Conservation (phyloP, 2,888 invertebrate species). For the Aquatica leii region DNA sequence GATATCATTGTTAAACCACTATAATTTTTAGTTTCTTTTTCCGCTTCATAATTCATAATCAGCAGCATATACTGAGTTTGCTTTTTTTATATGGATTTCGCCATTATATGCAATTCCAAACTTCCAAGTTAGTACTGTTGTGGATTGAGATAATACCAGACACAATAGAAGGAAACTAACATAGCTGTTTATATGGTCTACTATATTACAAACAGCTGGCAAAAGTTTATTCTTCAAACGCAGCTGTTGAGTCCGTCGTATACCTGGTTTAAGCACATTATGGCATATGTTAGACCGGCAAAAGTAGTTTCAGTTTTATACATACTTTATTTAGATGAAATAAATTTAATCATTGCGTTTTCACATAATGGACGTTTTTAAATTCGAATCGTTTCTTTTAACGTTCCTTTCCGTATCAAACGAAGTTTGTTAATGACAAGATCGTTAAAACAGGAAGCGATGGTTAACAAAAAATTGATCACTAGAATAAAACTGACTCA, state of each 20-base stretch:
- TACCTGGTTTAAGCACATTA: constrained; percentile 52
- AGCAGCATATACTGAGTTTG: constrained; percentile 52
- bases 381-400: too few species aligned
- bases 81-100: constrained; percentile 55
- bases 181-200: constrained; percentile 40
- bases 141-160: constrained; percentile 14
- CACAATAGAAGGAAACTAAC: constrained; percentile 32
- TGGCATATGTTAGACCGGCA: constrained; percentile 53
- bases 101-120: constrained; percentile 56
- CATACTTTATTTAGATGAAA: constrained; percentile 36
- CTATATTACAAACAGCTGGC: constrained; percentile 59
- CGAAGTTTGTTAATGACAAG: constrained; percentile 1
- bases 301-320: constrained; percentile 44
- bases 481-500: constrained; percentile 1
- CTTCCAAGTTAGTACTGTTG: constrained; percentile 21
- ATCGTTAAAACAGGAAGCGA: constrained; percentile 21
- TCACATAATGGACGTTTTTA: constrained; percentile 10
- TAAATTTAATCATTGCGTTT: constrained; percentile 6
- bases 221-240: constrained; percentile 62
- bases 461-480: constrained; percentile 16
- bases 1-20: constrained; percentile 22
- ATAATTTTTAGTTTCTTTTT: constrained; percentile 23
- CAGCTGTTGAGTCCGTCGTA: constrained; percentile 58
- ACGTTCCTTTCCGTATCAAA: constrained; percentile 1
- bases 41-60: constrained; percentile 53